These are phyloP conservation scores for Procambarus clarkii DNA, from an alignment of 1,140 invertebrate genomes.

Conservation along the genomic window DNA sequence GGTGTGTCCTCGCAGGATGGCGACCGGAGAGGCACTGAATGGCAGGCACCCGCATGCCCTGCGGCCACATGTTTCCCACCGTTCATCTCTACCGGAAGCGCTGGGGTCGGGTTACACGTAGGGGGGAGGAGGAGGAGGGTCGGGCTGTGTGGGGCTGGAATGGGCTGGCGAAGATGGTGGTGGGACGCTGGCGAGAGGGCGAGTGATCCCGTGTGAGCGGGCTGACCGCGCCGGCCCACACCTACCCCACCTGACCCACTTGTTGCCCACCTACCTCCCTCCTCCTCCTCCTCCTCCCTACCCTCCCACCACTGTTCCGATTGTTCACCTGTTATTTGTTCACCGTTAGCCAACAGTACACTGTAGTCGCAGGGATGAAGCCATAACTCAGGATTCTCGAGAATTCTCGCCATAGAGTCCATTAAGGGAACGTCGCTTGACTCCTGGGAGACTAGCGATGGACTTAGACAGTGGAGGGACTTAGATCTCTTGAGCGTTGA, in stretches of 20 bases:
- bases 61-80: slow-evolving; percentile 47
- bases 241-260: slow-evolving; percentile 62
- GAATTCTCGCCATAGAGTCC: slow-evolving; percentile 52
- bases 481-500: slow-evolving; percentile 51
- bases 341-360: neutral
- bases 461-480: slow-evolving; percentile 42
- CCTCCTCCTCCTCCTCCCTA: slow-evolving; percentile 32
- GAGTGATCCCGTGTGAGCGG: slow-evolving; percentile 46
- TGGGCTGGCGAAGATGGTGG: slow-evolving; percentile 8
- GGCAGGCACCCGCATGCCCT: slow-evolving; percentile 55
- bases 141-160: slow-evolving; percentile 27
- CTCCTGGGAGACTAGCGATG: neutral
- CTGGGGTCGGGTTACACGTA: slow-evolving; percentile 70
- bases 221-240: slow-evolving; percentile 19
- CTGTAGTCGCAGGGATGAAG: neutral
- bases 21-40: slow-evolving; percentile 65
- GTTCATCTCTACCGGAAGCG: slow-evolving; percentile 68
- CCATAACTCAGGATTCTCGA: slow-evolving; percentile 41
- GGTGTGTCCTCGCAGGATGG: slow-evolving; percentile 49
- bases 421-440: slow-evolving; percentile 41
- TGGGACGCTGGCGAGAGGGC: slow-evolving; percentile 24
- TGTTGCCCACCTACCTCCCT: slow-evolving; percentile 32
- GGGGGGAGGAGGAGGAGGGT: slow-evolving; percentile 46
- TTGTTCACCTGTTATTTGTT: slow-evolving; percentile 50
- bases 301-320: slow-evolving; percentile 45